phyloP scores from a whole-genome alignment of 2,797 vertebrate species.

The Spondyliosoma cantharus region DNA sequence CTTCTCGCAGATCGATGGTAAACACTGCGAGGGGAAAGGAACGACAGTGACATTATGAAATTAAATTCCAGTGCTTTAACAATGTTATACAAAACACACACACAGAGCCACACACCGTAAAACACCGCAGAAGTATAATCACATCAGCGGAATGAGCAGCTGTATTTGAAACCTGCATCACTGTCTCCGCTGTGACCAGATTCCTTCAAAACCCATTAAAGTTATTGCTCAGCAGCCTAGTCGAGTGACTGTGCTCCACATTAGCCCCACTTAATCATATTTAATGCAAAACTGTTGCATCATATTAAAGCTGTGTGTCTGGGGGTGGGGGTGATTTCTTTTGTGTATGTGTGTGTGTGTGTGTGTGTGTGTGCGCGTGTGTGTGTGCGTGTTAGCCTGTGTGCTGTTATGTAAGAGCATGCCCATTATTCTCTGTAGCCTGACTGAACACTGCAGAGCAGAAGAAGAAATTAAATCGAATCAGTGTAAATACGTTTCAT shows the following conservation, averaged over 20 bases:
- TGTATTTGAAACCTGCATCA: conserved; percentile 44
- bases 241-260: conserved; percentile 48
- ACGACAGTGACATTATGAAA: conserved; percentile 8
- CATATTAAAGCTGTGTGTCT: conserved; percentile 51
- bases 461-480: conserved; percentile 69
- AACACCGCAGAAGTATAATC: not conserved
- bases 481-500: conserved; percentile 67
- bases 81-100: not conserved
- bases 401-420: conserved; percentile 70
- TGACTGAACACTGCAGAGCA: conserved; percentile 71
- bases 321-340: conserved; percentile 7
- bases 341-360: conserved; percentile 11
- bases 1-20: not conserved
- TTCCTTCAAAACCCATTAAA: conserved; percentile 58
- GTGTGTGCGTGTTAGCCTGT: conserved; percentile 10
- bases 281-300: conserved; percentile 71
- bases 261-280: conserved; percentile 65
- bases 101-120: not conserved
- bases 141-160: conserved; percentile 21
- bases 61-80: not conserved
- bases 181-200: conserved; percentile 29
- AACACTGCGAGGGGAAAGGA: not conserved
- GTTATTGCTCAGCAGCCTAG: conserved; percentile 43
- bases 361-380: conserved; percentile 31
- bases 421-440: conserved; percentile 75